Evolutionary conservation across 2,113 vertebrate genomes (phyloP), one percentile per base, ranked within the genome.

Genomic region (Bolborhynchus lineola): DNA sequence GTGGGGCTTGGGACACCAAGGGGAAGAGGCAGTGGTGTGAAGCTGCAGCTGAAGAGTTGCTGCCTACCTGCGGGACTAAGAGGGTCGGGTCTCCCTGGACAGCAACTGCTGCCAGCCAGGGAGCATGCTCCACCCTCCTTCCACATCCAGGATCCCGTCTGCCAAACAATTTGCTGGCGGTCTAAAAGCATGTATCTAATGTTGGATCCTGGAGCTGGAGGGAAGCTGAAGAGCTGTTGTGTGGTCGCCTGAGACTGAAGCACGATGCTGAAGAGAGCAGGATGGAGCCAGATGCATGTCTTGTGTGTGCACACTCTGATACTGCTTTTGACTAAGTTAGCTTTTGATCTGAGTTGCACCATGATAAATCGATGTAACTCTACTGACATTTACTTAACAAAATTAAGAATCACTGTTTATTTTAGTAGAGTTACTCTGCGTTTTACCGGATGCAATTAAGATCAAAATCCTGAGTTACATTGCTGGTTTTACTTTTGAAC

Each of bases 101-200:
- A n/a, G 26, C 31, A 75, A 4, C 49, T 0, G 0, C 25, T 94
- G 16, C 25, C 0, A 1, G 42, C 69, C 75, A 50, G 4, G 2
- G 33, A 28, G 46, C 0, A 0, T 41, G 49, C 64, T 82, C 42
- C 81, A 46, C 39, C 20, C 39, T 79, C 65, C 62, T 47, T 59
- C 9, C 57, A 59, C 60, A 29, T 14, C 24, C 28, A 1, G n/a
- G 42, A 76, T 44, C 41, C 23, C 19, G 7, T 53, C 90, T 94
- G 88, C 88, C 82, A 80, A 77, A 41, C 59, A 15, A 23, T 65
- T 76, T 65, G 28, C 55, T 16, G 6, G 49, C 67, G 44, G 24
- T 29, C 46, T 75, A 14, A 91, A 75, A 74, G 68, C 26, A 10
- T 12, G 9, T 31, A 46, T 64, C 95, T 77, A 59, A 41, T 79